phyloP scores from a whole-genome alignment of 30 jellyfish, hydroid and myxozoan species.

The Aurelia coerulea region DNA sequence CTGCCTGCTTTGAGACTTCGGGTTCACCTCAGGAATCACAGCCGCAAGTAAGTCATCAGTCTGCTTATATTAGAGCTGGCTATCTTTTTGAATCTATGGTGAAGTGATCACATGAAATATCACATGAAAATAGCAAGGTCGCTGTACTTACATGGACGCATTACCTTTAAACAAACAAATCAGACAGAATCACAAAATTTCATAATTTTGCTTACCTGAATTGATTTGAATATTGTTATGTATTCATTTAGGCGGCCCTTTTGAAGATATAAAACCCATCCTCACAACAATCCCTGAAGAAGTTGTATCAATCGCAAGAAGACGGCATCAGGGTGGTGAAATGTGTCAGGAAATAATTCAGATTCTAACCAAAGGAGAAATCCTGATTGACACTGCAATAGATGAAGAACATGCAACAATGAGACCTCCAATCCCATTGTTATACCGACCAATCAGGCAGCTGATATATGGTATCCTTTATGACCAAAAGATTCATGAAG shows the following conservation, averaged over 20 bases:
- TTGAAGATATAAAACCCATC: slow-evolving; percentile 42
- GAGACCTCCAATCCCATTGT: slow-evolving; percentile 89
- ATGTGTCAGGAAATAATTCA: slow-evolving; percentile 88
- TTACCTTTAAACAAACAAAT: too few species aligned
- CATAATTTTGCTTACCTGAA: too few species aligned
- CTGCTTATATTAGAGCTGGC: too few species aligned
- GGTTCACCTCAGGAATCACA: too few species aligned
- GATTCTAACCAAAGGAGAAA: slow-evolving; percentile 81
- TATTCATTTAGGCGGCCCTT: slow-evolving; percentile 9
- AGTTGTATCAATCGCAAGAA: slow-evolving; percentile 70
- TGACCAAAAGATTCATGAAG: slow-evolving; percentile 75
- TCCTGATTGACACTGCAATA: slow-evolving; percentile 64
- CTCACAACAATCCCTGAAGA: slow-evolving; percentile 62
- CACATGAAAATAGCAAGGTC: too few species aligned
- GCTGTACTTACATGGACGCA: too few species aligned
- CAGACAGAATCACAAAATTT: too few species aligned
- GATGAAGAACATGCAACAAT: slow-evolving; percentile 84
- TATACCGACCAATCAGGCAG: slow-evolving; percentile 89
- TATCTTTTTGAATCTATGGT: too few species aligned
- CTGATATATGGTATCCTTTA: slow-evolving; percentile 85
- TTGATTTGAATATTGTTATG: too few species aligned
- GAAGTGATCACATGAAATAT: too few species aligned
- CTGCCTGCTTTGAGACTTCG: too few species aligned
- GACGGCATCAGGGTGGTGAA: slow-evolving; percentile 88
- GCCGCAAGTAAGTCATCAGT: too few species aligned